Base-by-base conservation (phyloP, 2,113 vertebrate genomes). In the Sterna hirundo region DNA sequence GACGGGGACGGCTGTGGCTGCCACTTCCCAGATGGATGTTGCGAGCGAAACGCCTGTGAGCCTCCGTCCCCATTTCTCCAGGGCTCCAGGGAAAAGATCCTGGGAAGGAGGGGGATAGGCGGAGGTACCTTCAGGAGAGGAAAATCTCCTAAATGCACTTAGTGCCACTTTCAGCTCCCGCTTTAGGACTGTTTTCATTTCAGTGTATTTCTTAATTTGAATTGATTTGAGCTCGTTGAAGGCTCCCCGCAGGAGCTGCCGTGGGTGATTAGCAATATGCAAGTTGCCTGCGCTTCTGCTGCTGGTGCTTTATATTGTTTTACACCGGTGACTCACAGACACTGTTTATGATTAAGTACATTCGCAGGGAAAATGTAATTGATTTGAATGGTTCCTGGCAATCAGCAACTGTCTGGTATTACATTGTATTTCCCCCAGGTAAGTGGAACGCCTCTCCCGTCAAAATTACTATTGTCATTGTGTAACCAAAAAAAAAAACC, bases 401-500 rank as follows among this genome's bases (percentile, higher is more conserved):
- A 42, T 87, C 72, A 40, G 72, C 55, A 30, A 2, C 74, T 38
- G 68, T 30, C 91, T 91, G 81, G 22, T 49, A n/a, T 72, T 87
- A 21, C 51, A 25, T 87, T 90, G 42, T 40, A 36, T 92, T 93
- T 86, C 79, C 93, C 87, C 81, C 94, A 90, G 22, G 94, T 92
- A 58, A 75, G 86, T 75, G 51, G 86, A 72, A 68, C 12, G 78
- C 30, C 65, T 94, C 27, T 85, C 52, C 52, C 2, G 0, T 30
- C 84, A 62, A 36, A 90, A 66, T 46, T 29, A 5, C 79, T 71
- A 29, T 64, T 68, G 44, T 64, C 71, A 13, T 30, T 38, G 61
- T 75, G n/a, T 55, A 55, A 69, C 76, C 26, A 30, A 25, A 55
- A 46, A 46, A 30, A 65, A 40, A 12, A 64, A 12, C 26, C n/a